phyloP scores from a whole-genome alignment of 1,140 invertebrate genomes.

The Pentalonia nigronervosa region DNA sequence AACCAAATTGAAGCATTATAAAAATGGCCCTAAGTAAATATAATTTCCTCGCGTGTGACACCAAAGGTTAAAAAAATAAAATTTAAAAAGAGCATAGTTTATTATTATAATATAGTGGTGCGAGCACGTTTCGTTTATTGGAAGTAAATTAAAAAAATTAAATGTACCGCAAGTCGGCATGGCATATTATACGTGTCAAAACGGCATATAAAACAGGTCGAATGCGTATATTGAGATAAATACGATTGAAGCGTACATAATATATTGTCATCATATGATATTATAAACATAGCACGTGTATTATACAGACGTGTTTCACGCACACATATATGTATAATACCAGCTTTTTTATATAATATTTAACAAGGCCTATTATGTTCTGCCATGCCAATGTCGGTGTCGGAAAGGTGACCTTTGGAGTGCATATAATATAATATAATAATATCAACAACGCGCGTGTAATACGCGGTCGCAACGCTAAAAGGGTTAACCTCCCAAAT shows the following conservation, averaged over 20 bases:
- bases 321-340: background rate
- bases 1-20: too few relatives aligned
- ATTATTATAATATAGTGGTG: background rate
- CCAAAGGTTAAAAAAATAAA: background rate
- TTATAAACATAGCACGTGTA: background rate
- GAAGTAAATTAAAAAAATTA: background rate
- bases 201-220: background rate
- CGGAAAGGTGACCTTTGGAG: background rate
- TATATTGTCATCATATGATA: too few relatives aligned
- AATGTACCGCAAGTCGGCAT: background rate
- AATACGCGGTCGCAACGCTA: background rate
- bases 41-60: too few relatives aligned
- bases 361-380: background rate
- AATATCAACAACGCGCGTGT: background rate
- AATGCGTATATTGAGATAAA: background rate
- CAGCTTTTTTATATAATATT: background rate
- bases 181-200: background rate
- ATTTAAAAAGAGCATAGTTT: background rate
- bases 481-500: slow-evolving; percentile 17
- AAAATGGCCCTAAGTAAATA: too few relatives aligned
- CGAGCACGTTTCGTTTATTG: background rate
- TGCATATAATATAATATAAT: background rate
- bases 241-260: background rate
- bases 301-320: background rate
- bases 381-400: background rate